Conservation (phyloP, 2,797 vertebrate genomes). For the Eulemur mongoz region DNA sequence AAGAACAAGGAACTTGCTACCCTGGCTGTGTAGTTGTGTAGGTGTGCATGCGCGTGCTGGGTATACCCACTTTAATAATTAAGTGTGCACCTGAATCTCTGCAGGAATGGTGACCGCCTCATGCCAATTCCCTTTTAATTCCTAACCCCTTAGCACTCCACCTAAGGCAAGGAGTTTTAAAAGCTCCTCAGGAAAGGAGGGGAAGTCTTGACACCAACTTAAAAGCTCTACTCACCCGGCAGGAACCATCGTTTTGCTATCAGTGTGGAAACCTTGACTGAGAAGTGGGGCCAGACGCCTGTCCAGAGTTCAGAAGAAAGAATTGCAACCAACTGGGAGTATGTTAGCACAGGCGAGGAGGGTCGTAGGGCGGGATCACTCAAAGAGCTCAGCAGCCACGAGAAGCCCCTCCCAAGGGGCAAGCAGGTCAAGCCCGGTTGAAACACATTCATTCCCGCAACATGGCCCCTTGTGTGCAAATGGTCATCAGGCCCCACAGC, state of each 20-base stretch:
- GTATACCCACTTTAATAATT: not conserved
- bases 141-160: not conserved
- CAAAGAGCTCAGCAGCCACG: not conserved
- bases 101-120: not conserved
- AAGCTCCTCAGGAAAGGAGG: conserved; percentile 39
- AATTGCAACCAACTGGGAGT: not conserved
- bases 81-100: conserved; percentile 1
- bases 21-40: not conserved
- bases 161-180: conserved; percentile 7
- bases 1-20: not conserved
- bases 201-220: conserved; percentile 39
- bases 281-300: not conserved
- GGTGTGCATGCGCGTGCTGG: not conserved
- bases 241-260: conserved; percentile 11
- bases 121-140: conserved; percentile 13
- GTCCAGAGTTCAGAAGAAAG: not conserved
- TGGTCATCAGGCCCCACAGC: not conserved
- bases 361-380: rapidly evolving
- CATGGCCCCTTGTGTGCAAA: not conserved
- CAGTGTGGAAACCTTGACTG: not conserved
- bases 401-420: not conserved
- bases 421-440: rapidly evolving
- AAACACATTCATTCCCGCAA: too few species aligned
- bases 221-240: conserved; percentile 43
- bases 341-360: not conserved